Percentiles rank a stretch among this genome's conserved stretches.
Evolutionary conservation across 2,113 vertebrate species (phyloP).

Genomic region (Pitta sordida): DNA sequence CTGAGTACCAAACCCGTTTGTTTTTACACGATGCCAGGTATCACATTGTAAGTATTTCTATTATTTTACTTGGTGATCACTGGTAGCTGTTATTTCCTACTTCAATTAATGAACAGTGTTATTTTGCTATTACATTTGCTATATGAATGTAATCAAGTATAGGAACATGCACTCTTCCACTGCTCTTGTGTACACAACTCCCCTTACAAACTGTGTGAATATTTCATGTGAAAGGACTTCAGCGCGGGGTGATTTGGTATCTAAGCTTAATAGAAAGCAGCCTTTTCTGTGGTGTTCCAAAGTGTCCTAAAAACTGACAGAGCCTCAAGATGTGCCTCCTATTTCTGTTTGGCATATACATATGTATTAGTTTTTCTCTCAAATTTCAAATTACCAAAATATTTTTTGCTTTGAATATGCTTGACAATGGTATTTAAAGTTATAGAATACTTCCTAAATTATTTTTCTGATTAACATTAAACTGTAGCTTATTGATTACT

Average conservation of each 20-base stretch:
- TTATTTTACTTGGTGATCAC: background rate
- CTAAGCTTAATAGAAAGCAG: background rate
- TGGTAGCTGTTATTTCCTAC: background rate
- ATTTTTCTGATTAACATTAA: background rate
- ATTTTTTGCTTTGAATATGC: background rate
- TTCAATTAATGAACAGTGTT: background rate
- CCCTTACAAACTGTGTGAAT: background rate
- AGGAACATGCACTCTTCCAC: background rate
- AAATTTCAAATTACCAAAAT: background rate
- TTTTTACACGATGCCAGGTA: background rate
- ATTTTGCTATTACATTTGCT: background rate
- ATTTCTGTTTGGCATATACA: background rate
- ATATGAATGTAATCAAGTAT: background rate
- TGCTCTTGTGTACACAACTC: background rate
- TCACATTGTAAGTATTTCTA: background rate
- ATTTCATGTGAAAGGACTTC: background rate
- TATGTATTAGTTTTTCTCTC: background rate
- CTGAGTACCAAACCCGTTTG: background rate
- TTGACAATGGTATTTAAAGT: background rate
- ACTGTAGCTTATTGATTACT: background rate
- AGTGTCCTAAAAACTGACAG: background rate
- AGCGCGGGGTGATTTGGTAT: background rate
- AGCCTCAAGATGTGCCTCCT: fast-evolving
- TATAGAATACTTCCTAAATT: background rate
- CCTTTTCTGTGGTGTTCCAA: background rate